phyloP scores from a whole-genome alignment of 2,113 vertebrate species.

The Alces alces region DNA sequence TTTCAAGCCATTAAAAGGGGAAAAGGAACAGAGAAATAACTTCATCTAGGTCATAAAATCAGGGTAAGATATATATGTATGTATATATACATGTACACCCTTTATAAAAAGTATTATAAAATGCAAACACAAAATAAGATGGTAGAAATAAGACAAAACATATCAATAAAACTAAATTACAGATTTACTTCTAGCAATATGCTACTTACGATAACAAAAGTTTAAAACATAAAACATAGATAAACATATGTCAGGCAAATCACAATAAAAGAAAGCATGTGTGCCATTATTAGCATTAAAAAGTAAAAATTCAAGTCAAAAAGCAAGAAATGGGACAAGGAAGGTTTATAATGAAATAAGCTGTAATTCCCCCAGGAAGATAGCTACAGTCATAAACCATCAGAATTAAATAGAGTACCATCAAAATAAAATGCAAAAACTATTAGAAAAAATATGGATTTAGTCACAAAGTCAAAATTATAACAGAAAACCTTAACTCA shows the following conservation, averaged over 20 bases:
- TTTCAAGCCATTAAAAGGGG: background rate
- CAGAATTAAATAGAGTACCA: background rate
- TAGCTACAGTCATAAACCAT: background rate
- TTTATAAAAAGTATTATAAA: background rate
- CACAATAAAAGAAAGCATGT: background rate
- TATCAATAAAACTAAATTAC: background rate
- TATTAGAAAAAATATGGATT: background rate
- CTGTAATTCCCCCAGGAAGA: background rate
- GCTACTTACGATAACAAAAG: background rate
- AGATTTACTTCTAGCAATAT: background rate
- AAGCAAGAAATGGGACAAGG: background rate
- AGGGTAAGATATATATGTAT: background rate
- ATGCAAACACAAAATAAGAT: background rate
- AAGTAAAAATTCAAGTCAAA: background rate
- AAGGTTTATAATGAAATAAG: background rate
- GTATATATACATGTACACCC: background rate
- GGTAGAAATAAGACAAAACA: background rate
- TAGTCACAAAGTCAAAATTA: background rate
- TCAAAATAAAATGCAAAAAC: constrained; percentile 13
- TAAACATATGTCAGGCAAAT: background rate
- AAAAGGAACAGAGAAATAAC: background rate
- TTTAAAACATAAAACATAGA: background rate
- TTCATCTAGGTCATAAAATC: background rate
- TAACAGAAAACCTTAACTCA: background rate
- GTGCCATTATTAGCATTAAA: background rate